A percentile compares a stretch with the other conserved stretches of the same genome.
phyloP scores from a whole-genome alignment of 2,797 vertebrate genomes.

The Enteromius anoplus region DNA sequence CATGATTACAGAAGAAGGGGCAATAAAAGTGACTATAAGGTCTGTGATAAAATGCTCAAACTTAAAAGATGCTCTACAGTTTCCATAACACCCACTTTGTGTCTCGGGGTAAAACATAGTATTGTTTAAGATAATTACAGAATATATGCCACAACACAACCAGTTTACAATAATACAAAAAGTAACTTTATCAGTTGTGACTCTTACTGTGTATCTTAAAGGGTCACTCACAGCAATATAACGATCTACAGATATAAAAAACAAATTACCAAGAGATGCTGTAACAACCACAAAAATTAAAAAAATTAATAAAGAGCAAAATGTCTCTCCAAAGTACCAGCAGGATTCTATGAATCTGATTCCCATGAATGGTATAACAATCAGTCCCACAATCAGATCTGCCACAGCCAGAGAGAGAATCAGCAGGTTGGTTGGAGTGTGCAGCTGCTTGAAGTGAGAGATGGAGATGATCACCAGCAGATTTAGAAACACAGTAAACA shows the following conservation, averaged over 20 bases:
- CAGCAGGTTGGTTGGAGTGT: conserved; percentile 7
- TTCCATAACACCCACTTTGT: conserved; percentile 57
- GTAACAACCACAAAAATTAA: conserved; percentile 73
- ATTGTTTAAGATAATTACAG: conserved; percentile 44
- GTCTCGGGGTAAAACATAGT: conserved; percentile 50
- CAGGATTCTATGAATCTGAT: conserved; percentile 71
- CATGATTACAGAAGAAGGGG: conserved; percentile 59
- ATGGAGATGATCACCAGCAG: conserved; percentile 21
- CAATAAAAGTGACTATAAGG: conserved; percentile 61
- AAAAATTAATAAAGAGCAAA: conserved; percentile 59
- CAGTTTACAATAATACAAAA: conserved; percentile 64
- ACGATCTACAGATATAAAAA: conserved; percentile 73
- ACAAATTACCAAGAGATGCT: conserved; percentile 78
- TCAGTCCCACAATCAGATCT: conserved; percentile 75
- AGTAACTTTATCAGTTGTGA: conserved; percentile 56
- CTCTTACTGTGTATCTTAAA: conserved; percentile 60
- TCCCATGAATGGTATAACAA: conserved; percentile 74
- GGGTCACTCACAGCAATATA: conserved; percentile 69
- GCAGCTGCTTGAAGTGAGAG: conserved; percentile 9
- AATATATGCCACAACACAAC: conserved; percentile 56
- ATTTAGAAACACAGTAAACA: background rate
- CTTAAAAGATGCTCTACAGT: conserved; percentile 61
- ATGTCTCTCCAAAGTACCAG: conserved; percentile 74
- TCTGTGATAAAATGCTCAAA: conserved; percentile 53
- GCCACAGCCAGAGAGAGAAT: conserved; percentile 52